Base-by-base conservation (phyloP, 2,888 invertebrate species). In the Drosophila fungiperda region DNA sequence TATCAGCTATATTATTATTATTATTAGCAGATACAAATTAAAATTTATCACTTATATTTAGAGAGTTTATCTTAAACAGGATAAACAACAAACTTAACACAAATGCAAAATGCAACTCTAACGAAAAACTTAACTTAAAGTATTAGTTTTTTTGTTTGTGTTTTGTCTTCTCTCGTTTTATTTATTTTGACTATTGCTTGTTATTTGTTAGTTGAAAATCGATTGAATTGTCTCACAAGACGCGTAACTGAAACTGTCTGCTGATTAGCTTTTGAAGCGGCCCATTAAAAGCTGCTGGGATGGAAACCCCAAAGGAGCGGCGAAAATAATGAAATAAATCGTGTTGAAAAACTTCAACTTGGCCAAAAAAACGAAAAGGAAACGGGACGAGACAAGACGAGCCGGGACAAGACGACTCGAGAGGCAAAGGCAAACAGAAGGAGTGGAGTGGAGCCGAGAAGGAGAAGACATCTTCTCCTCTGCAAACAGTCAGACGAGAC, bases 301-400 rank as follows among this genome's bases (percentile, higher is more conserved):
- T 50, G 48, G 42, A 65, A 73, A 29, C 65, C 71, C 76, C 73
- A 54, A 50, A 64, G 62, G 76, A 65, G 76, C 71, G 65, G 29
- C 69, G 49, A 69, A 78, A 72, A 86, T 86, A 90, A 90, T 90
- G 84, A 89, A 90, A 87, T 87, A 90, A 90, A 90, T 90, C 89
- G 87, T 84, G 82, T 84, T 86, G 89, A 90, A 90, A 90, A 85
- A 81, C 75, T 74, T 73, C 68, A 73, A 68, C 60, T 74, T 76
- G 67, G 52, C 68, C 65, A 59, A 73, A 57, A 40, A 55, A 60
- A 32, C 38, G 23, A 55, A 57, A 58, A 53, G 23, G 40, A 55
- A 52, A 29, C 26, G 55, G 26, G 11, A 38, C 15, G 54, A 7
- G 40, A 45, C 45, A 7, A 26, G 26, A 6, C 29, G 2, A 29